Conservation (phyloP, 2,888 invertebrate species). For the Polyploca ridens region DNA sequence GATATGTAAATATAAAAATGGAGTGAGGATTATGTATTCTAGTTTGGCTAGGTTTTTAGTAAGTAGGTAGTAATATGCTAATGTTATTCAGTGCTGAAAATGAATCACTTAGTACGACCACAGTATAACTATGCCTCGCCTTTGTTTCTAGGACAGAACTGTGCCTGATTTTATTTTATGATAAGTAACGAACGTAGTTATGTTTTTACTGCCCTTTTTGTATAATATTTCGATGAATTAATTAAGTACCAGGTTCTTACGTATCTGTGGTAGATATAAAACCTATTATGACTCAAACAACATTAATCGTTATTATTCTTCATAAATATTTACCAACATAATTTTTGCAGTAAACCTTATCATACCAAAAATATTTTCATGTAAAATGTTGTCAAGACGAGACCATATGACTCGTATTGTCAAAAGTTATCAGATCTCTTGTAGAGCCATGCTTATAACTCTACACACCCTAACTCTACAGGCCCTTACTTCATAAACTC, state of each 20-base stretch:
- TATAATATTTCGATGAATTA: neutral
- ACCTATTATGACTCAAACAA: too few species aligned
- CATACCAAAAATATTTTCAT: too few species aligned
- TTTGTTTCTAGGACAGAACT: neutral
- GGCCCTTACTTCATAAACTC: too few species aligned
- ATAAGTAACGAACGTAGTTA: neutral
- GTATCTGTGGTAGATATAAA: too few species aligned
- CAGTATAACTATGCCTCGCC: neutral
- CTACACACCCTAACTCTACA: too few species aligned
- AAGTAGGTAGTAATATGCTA: conserved; percentile 3
- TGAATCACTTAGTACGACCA: neutral
- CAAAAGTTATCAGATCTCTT: too few species aligned
- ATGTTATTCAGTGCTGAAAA: conserved; percentile 8
- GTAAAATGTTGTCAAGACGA: too few species aligned
- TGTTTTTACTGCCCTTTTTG: neutral
- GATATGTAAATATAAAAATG: conserved; percentile 3
- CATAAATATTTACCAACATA: too few species aligned
- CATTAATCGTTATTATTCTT: too few species aligned
- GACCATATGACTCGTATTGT: too few species aligned
- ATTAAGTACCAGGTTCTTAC: neutral
- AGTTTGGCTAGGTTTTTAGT: neutral
- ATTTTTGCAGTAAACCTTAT: too few species aligned
- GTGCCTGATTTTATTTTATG: neutral
- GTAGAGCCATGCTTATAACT: too few species aligned
- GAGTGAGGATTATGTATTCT: neutral